Evolutionary conservation across 1,140 invertebrate species (phyloP).

Genomic region (Heliconius congener): DNA sequence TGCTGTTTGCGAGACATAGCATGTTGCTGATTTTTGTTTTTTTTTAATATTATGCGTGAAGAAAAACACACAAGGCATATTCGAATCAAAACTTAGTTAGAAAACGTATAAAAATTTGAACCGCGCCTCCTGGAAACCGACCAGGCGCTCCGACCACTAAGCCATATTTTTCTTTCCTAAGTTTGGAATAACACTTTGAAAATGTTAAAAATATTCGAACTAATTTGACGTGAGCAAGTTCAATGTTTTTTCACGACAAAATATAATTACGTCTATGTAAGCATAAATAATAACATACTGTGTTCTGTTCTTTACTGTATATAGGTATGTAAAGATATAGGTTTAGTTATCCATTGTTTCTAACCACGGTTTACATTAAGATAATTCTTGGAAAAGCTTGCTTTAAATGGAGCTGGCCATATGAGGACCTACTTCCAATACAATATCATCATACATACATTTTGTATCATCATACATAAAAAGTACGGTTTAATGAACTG

Average conservation of each 20-base stretch:
- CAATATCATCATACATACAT: not conserved
- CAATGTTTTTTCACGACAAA: not conserved
- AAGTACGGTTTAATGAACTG: not conserved
- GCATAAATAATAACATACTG: not conserved
- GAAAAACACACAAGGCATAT: too few species aligned
- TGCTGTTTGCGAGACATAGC: too few species aligned
- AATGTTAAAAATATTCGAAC: too few species aligned
- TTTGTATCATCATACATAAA: not conserved
- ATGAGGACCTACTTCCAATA: not conserved
- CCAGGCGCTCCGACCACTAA: too few species aligned
- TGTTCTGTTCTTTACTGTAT: not conserved
- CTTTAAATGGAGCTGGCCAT: conserved; percentile 5
- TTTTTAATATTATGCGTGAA: too few species aligned
- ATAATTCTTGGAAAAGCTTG: not conserved
- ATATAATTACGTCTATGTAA: not conserved
- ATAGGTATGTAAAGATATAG: not conserved
- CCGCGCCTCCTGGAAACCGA: too few species aligned
- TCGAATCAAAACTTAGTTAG: too few species aligned
- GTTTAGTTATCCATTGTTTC: conserved; percentile 4
- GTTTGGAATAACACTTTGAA: too few species aligned
- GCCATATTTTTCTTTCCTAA: too few species aligned
- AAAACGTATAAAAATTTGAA: too few species aligned
- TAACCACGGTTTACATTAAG: not conserved
- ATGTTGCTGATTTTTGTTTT: too few species aligned
- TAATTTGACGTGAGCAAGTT: not conserved